These are phyloP conservation scores for Dendroctonus ponderosae DNA, from an alignment of 1,140 invertebrate species.

Conservation along the genomic window DNA sequence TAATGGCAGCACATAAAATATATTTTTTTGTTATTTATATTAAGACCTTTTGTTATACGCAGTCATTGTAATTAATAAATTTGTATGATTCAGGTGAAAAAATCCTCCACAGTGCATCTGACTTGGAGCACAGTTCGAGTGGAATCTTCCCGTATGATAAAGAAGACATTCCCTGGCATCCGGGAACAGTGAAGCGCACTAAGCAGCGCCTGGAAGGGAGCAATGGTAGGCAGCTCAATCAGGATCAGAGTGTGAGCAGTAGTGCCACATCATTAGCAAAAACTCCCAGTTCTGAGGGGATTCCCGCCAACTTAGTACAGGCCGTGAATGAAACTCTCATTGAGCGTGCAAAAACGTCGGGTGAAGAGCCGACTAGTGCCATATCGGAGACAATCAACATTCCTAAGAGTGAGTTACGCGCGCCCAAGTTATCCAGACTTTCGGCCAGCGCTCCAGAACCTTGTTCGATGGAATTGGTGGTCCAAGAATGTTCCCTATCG, in stretches of 20 bases:
- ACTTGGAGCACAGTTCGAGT: conserved; percentile 50
- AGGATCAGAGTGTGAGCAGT: conserved; percentile 40
- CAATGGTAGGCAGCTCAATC: conserved; percentile 30
- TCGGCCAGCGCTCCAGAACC: conserved; percentile 64
- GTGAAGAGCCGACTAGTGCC: conserved; percentile 34
- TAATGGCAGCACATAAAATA: no score
- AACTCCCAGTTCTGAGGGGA: conserved; percentile 33
- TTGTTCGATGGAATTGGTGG: conserved; percentile 53
- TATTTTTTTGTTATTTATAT: no score
- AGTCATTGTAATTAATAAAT: no score
- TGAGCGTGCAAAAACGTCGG: conserved; percentile 15
- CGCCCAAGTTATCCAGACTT: conserved; percentile 49
- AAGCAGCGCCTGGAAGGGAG: conserved; percentile 70
- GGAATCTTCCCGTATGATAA: conserved; percentile 53
- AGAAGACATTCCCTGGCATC: conserved; percentile 64
- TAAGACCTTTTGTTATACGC: no score
- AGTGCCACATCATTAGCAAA: conserved; percentile 42
- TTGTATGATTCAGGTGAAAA: conserved; percentile 42
- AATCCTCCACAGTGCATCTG: conserved; percentile 35
- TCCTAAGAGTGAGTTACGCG: conserved; percentile 27
- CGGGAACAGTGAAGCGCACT: conserved; percentile 67
- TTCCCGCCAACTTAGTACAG: conserved; percentile 27
- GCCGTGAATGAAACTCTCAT: conserved; percentile 34
- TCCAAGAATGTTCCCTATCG: conserved; percentile 52
- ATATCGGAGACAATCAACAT: conserved; percentile 47